Conservation (phyloP, 2,888 invertebrate species). For the Eudemis profundana region DNA sequence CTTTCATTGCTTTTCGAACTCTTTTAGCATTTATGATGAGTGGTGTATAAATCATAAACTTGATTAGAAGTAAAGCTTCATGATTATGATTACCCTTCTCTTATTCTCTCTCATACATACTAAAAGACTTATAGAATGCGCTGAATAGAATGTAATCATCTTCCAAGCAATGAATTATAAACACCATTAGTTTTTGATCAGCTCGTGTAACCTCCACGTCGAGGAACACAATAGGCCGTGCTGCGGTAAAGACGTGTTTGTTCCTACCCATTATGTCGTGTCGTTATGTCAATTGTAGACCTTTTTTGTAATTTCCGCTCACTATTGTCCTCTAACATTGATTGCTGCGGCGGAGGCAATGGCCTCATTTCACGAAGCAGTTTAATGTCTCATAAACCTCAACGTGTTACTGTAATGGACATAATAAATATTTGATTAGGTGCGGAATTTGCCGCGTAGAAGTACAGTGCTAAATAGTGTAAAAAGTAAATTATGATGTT, state of each 20-base stretch:
- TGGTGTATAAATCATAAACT: constrained; percentile 55
- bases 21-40: constrained; percentile 48
- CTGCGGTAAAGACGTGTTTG: constrained; percentile 43
- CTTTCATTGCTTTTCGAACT: constrained; percentile 21
- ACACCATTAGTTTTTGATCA: constrained; percentile 49
- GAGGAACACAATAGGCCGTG: constrained; percentile 44
- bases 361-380: constrained; percentile 56
- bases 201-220: constrained; percentile 50
- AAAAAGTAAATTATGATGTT: constrained; percentile 60
- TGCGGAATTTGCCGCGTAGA: constrained; percentile 58
- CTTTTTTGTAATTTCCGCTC: constrained; percentile 62
- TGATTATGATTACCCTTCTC: constrained; percentile 48
- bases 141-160: constrained; percentile 52
- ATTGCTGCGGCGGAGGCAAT: constrained; percentile 60
- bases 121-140: constrained; percentile 50
- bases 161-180: constrained; percentile 47
- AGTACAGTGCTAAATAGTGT: constrained; percentile 51
- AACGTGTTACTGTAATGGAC: constrained; percentile 48
- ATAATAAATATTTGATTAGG: constrained; percentile 67
- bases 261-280: constrained; percentile 45
- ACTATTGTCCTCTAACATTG: constrained; percentile 56
- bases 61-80: constrained; percentile 53
- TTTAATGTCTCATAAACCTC: constrained; percentile 38
- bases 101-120: too few relatives aligned
- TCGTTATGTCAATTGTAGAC: constrained; percentile 52